Conservation (phyloP, 2,797 vertebrate genomes). For the Pantherophis alleghaniensis region DNA sequence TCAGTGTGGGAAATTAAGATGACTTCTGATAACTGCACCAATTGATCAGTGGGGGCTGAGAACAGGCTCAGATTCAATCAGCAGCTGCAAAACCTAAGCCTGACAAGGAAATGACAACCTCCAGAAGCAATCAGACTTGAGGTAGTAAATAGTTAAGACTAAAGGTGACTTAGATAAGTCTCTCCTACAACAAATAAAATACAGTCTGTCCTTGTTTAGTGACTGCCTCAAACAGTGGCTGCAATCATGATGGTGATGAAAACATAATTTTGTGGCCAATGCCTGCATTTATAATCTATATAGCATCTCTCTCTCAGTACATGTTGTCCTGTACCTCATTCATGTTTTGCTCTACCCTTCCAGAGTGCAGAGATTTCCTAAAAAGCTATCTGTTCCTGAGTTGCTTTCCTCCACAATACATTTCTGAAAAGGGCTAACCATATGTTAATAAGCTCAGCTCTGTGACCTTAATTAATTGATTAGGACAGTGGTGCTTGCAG, state of each 20-base stretch:
- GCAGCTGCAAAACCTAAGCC: not conserved
- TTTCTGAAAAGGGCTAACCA: not conserved
- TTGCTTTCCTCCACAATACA: not conserved
- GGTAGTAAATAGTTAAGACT: not conserved
- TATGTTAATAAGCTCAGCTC: not conserved
- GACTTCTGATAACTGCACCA: not conserved
- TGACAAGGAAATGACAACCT: not conserved
- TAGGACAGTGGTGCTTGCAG: not conserved
- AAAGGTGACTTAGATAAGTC: not conserved
- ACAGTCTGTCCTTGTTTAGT: not conserved
- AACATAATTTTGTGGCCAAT: not conserved
- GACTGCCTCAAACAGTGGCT: not conserved
- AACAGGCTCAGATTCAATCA: not conserved
- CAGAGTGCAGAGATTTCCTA: not conserved
- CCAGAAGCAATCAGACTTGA: not conserved
- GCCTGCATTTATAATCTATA: not conserved
- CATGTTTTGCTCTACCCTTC: not conserved
- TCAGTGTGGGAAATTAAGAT: not conserved
- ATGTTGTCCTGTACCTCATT: not conserved
- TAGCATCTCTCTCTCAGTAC: not conserved
- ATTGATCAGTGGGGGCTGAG: not conserved
- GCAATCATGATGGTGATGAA: not conserved
- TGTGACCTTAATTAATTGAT: not conserved
- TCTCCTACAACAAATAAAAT: not conserved
- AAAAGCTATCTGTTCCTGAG: not conserved